Evolutionary conservation across 2,888 invertebrate species (phyloP), one percentile per base, ranked within the genome.

Genomic region (Girardia tigrina): DNA sequence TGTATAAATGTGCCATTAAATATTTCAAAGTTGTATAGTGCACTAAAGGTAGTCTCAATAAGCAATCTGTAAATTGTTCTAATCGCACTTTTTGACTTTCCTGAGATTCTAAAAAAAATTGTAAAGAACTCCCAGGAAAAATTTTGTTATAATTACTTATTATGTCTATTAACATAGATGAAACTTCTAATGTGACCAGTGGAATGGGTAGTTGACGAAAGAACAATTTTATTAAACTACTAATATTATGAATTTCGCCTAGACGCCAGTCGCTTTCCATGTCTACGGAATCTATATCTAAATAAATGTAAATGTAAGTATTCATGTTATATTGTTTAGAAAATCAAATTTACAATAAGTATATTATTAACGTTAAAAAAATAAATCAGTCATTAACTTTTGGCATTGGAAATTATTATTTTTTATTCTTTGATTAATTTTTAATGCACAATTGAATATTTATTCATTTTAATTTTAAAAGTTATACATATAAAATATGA

Each of bases 241-340:
- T 91, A 72, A 94, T 89, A 0, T 92, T 92, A 83, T 93, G 93
- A 75, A 94, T 89, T 82, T 94, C 94, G 78, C 90, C 90, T 82
- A 90, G 91, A 69, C 85, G 86, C 72, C 85, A 78, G 23, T 56
- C 56, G 16, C 88, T 88, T 76, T 89, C 89, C 79, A 92, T 87
- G 82, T 91, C 90, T 0, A 91, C 89, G 79, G 88, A 88, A 81
- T 91, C 91, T 1, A 90, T 91, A 83, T 91, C 91, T 88, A 79
- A 0, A 79, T 4, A 56, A 56, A 56, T 56, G n/a, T n/a, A n/a
- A n/a, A n/a, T n/a, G n/a, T n/a, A n/a, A n/a, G n/a, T n/a, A n/a
- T n/a, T n/a, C n/a, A n/a, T n/a, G n/a, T n/a, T n/a, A n/a, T n/a
- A n/a, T n/a, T n/a, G n/a, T n/a, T n/a, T n/a, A n/a, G n/a, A n/a